A percentile compares a stretch with the other conserved stretches of the same genome.
These are phyloP conservation scores for Drosophila orosa DNA, from an alignment of 1,140 invertebrate genomes.

Conservation along the genomic window DNA sequence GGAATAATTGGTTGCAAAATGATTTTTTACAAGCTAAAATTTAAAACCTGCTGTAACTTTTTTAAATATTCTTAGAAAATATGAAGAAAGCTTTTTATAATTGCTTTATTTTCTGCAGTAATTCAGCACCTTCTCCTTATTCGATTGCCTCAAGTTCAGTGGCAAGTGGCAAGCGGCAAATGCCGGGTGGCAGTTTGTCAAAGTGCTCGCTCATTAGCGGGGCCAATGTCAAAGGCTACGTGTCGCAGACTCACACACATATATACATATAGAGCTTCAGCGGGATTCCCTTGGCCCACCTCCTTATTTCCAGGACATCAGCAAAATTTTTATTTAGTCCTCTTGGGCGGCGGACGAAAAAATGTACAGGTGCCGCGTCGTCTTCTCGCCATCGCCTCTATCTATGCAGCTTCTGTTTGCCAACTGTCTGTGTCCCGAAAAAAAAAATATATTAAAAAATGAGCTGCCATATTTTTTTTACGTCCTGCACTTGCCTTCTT, in stretches of 20 bases:
- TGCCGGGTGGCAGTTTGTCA: constrained; percentile 44
- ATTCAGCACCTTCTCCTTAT: neutral
- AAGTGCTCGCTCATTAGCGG: constrained; percentile 76
- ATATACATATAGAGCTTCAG: constrained; percentile 3
- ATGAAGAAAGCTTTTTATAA: constrained; percentile 10
- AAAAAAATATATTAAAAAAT: constrained; percentile 73
- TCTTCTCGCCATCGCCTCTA: constrained; percentile 20
- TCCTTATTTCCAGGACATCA: constrained; percentile 30
- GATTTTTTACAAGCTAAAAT: neutral
- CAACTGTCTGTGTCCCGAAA: constrained; percentile 63
- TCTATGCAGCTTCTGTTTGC: constrained; percentile 64
- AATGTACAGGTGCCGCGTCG: constrained; percentile 60
- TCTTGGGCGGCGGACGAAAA: constrained; percentile 34
- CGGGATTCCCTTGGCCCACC: neutral
- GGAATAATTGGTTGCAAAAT: constrained; percentile 12
- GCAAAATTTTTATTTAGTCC: constrained; percentile 57
- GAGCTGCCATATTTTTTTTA: constrained; percentile 69
- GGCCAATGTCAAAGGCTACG: constrained; percentile 79
- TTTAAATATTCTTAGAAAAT: neutral
- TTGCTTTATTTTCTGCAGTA: constrained; percentile 30
- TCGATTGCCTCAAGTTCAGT: constrained; percentile 61
- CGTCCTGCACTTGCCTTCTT: constrained; percentile 56
- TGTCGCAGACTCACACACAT: constrained; percentile 49
- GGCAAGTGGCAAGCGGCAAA: constrained; percentile 51
- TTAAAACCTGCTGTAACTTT: neutral